Evolutionary conservation across 2,797 vertebrate species (phyloP), one percentile per base, ranked within the genome.

Genomic region (Avahi laniger): DNA sequence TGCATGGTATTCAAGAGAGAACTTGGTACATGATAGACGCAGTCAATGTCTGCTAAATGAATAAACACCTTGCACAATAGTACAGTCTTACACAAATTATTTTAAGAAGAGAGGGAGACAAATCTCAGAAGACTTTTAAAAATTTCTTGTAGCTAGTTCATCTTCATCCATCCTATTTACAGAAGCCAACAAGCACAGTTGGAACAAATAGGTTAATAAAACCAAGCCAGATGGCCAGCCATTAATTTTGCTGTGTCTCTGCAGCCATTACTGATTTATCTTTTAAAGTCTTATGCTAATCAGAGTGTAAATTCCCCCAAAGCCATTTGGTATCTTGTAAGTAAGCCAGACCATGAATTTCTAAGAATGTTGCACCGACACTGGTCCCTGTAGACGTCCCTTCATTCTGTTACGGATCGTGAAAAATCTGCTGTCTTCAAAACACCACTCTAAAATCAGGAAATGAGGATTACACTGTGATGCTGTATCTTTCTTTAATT

Each of bases 161-260:
- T 97, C 96, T 97, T 91, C 73, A 76, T 92, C 78, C 30, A 1
- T 59, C 38, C 38, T 61, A 7, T 65, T 48, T 80, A 57, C 75
- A 57, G 79, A 84, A 30, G 65, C 95, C 95, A 91, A 20, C 35
- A 70, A 93, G 61, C 83, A 87, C 41, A 81, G 91, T 80, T 94
- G 93, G 95, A 89, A 95, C 89, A 97, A 93, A 97, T 84, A 86
- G 93, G 92, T 96, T 97, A 93, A 96, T 97, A 95, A 96, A 96
- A 84, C 79, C 78, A 43, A 83, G 93, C 92, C 97, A 96, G 97
- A 95, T 96, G 96, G 96, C 88, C 63, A 52, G 72, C 41, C 92
- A 69, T 97, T 94, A 72, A 89, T 97, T 91, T 85, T 91, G 59
- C 6, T 43, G 59, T 82, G 61, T 81, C 92, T 89, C 95, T 52